Evolutionary conservation across 2,888 invertebrate genomes (phyloP).

Genomic region (Melinaea menophilus): DNA sequence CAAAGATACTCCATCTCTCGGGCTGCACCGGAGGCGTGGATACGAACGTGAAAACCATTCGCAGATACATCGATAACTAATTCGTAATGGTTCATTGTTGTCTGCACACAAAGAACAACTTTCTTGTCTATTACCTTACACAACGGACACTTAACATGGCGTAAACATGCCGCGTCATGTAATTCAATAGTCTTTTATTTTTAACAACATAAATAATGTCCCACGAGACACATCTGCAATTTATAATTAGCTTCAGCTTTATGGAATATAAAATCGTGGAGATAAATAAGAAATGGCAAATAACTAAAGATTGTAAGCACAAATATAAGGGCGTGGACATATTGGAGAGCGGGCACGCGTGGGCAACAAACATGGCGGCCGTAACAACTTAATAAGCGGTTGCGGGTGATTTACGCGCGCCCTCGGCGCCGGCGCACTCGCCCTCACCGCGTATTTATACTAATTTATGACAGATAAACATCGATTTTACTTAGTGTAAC

Average conservation of each 20-base stretch:
- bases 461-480: conserved; percentile 74
- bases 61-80: conserved; percentile 73
- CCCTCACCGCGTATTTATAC: conserved; percentile 63
- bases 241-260: neutral
- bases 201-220: neutral
- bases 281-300: conserved; percentile 36
- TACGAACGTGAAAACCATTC: conserved; percentile 58
- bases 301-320: conserved; percentile 50
- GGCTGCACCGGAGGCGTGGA: conserved; percentile 44
- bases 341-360: conserved; percentile 61
- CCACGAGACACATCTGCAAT: neutral
- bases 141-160: conserved; percentile 43
- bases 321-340: conserved; percentile 68
- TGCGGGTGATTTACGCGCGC: conserved; percentile 73
- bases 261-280: neutral
- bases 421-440: conserved; percentile 71
- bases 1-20: conserved; percentile 38
- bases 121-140: conserved; percentile 62
- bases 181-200: conserved; percentile 4
- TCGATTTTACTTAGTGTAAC: conserved; percentile 56
- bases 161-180: conserved; percentile 6
- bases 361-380: conserved; percentile 67
- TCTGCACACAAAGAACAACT: conserved; percentile 71
- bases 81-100: conserved; percentile 74
- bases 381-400: conserved; percentile 77